Conservation (phyloP, 2,888 invertebrate species). For the Tolmerus cingulatus region DNA sequence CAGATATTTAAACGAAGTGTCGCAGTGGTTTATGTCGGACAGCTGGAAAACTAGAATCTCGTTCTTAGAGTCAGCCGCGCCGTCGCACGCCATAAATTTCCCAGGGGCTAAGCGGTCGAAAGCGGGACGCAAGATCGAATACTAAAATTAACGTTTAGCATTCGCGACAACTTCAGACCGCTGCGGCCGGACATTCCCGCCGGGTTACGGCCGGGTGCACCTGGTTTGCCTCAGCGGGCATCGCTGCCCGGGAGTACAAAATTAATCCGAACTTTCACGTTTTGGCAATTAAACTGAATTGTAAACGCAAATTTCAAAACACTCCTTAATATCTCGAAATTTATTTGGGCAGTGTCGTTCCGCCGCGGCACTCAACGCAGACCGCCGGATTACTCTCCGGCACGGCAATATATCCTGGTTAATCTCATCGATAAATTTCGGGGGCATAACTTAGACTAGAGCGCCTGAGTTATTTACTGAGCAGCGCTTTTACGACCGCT, state of each 20-base stretch:
- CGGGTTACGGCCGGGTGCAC: background rate
- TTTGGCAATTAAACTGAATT: conserved; percentile 16
- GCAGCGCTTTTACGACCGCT: conserved; percentile 1
- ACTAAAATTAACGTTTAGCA: background rate
- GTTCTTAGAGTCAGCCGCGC: conserved; percentile 10
- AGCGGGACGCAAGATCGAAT: background rate
- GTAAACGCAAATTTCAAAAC: conserved; percentile 30
- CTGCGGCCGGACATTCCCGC: background rate
- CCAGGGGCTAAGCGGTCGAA: background rate
- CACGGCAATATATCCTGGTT: background rate
- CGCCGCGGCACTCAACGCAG: background rate
- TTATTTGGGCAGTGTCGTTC: background rate
- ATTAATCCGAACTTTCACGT: background rate
- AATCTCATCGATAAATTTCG: conserved; percentile 27
- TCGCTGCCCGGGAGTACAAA: background rate
- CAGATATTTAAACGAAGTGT: conserved; percentile 36
- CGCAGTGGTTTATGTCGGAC: conserved; percentile 37
- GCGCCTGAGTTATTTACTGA: background rate
- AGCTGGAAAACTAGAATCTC: conserved; percentile 39
- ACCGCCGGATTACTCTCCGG: background rate
- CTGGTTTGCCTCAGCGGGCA: background rate
- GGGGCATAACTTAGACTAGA: background rate
- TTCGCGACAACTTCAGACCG: background rate
- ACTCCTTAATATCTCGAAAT: conserved; percentile 13
- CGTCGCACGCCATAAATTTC: conserved; percentile 1